Evolutionary conservation across 2,797 vertebrate species (phyloP), one percentile per base, ranked within the genome.

Genomic region (Columba guinea): DNA sequence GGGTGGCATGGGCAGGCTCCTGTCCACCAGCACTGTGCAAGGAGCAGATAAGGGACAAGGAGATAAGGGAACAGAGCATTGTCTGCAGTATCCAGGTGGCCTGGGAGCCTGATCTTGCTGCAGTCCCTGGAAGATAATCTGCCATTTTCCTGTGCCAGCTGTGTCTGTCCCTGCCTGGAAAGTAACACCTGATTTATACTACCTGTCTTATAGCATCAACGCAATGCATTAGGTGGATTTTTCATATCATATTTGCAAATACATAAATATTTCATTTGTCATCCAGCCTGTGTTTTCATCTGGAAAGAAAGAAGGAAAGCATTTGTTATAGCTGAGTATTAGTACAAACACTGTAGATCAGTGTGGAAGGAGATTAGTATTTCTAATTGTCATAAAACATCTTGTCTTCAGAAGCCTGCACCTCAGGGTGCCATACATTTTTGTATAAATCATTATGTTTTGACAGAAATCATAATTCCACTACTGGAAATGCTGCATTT

Each of bases 11-110:
- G 48, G 28, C 34, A 58, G 22, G 28, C 18, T 88, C 24, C 52
- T 17, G 3, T 23, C 64, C 46, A 53, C 30, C 37, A 67, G 44
- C 0, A 0, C 9, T 55, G 39, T 48, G 30, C 0, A 0, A 70
- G 39, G 12, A 73, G 13, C 17, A 77, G 32, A n/a, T 30, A 51
- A 79, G 23, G 11, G 32, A 63, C 44, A 20, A 41, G 30, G 9
- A 89, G 12, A n/a, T 30, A 73, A 74, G 27, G 8, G 6, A 90
- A 6, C 9, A 17, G 27, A 52, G 14, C 0, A 3, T 65, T 1
- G 2, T 6, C 48, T n/a, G 35, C 56, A 34, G 39, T 10, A 8
- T 22, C 32, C n/a, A 79, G 39, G 41, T 5, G 1, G 10, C 19
- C 44, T 73, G 65, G 49, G 23, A 84, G 23, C 12, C 56, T 46